Conservation (phyloP, 2,888 invertebrate genomes). For the Dryococelus australis region DNA sequence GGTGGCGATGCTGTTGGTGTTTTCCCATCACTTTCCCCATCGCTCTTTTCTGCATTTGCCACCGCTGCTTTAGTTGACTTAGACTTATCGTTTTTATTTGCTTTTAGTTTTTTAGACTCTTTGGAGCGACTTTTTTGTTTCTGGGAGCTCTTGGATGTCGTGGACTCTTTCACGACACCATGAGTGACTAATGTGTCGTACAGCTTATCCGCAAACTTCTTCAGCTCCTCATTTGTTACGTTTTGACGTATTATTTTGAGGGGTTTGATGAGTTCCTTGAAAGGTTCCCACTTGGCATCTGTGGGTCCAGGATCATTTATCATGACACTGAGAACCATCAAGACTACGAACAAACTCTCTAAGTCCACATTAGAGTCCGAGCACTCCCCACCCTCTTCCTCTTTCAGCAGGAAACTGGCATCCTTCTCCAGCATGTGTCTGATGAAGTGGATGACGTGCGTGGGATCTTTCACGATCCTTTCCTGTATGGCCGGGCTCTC, state of each 20-base stretch:
- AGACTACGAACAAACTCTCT: slow-evolving; percentile 55
- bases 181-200: slow-evolving; percentile 53
- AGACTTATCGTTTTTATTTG: slow-evolving; percentile 27
- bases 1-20: slow-evolving; percentile 3
- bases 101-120: slow-evolving; percentile 30
- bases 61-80: neutral
- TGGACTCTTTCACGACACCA: slow-evolving; percentile 48
- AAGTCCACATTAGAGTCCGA: slow-evolving; percentile 35
- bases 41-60: neutral
- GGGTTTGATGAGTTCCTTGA: slow-evolving; percentile 54
- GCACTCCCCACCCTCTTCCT: slow-evolving; percentile 44
- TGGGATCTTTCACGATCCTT: slow-evolving; percentile 55
- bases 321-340: slow-evolving; percentile 57
- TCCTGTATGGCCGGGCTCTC: slow-evolving; percentile 55
- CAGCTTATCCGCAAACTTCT: slow-evolving; percentile 54
- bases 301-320: slow-evolving; percentile 49
- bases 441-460: slow-evolving; percentile 55
- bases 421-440: slow-evolving; percentile 54
- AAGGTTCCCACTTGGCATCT: slow-evolving; percentile 52
- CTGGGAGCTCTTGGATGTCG: neutral
- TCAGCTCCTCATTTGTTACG: slow-evolving; percentile 49
- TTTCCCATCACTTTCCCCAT: neutral
- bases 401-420: slow-evolving; percentile 41
- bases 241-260: slow-evolving; percentile 50
- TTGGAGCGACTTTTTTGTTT: slow-evolving; percentile 32